Conservation (phyloP, 1,140 invertebrate species). For the Drosophila paulistorum region DNA sequence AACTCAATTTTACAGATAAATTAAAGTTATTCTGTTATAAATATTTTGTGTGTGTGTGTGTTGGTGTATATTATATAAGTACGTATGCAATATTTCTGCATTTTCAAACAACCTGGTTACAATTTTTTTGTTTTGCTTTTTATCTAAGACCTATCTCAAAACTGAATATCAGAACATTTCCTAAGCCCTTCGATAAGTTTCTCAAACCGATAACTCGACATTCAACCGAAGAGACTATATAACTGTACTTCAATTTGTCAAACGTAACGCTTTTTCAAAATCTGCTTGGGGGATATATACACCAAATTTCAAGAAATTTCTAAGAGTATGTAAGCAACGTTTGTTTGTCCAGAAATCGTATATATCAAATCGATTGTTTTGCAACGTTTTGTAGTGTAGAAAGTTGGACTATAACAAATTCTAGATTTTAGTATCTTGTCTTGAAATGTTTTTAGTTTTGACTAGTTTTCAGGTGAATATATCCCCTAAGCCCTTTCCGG, state of each 20-base stretch:
- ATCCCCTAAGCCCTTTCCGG: too few species aligned
- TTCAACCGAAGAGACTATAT: neutral
- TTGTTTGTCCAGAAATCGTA: too few species aligned
- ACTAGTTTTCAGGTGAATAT: too few species aligned
- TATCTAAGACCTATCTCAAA: neutral
- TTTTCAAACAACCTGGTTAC: constrained; percentile 67
- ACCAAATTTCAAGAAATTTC: too few species aligned
- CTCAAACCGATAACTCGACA: neutral
- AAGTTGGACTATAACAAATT: too few species aligned
- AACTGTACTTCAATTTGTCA: neutral
- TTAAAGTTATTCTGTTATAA: constrained; percentile 20
- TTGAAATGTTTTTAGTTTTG: too few species aligned
- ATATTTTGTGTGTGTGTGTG: constrained; percentile 27
- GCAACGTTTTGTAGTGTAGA: too few species aligned
- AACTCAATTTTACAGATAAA: constrained; percentile 28
- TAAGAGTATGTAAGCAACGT: too few species aligned
- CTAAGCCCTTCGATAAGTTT: neutral
- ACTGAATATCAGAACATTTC: neutral
- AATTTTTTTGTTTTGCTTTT: constrained; percentile 39
- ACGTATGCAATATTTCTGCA: constrained; percentile 47
- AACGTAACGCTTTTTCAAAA: too few species aligned
- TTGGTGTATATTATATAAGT: constrained; percentile 41
- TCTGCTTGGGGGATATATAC: too few species aligned
- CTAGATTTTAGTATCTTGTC: too few species aligned
- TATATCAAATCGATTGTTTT: too few species aligned